phyloP scores from a whole-genome alignment of 2,888 invertebrate genomes.

The Drosophila tanythrix region DNA sequence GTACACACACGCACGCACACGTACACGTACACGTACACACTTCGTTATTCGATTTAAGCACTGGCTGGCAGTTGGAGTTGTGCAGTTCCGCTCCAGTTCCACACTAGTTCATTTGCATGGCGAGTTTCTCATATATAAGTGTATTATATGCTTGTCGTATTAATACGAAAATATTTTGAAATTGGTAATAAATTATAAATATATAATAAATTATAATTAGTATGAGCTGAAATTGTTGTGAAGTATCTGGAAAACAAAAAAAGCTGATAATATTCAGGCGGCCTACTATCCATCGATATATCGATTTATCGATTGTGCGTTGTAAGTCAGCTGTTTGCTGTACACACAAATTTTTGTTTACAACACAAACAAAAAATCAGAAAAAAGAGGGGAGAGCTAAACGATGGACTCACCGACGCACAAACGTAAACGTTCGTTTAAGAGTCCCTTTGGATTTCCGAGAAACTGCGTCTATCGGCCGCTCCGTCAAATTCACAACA shows the following conservation, averaged over 20 bases:
- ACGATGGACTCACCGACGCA: constrained; percentile 21
- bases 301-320: constrained; percentile 8
- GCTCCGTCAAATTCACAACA: constrained; percentile 63
- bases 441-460: constrained; percentile 53
- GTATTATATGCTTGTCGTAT: background rate
- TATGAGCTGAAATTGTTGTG: background rate
- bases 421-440: constrained; percentile 52
- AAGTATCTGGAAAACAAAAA: background rate
- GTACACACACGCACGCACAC: background rate
- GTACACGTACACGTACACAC: constrained; percentile 18
- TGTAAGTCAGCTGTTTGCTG: constrained; percentile 4
- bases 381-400: background rate
- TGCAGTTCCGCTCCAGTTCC: constrained; percentile 4
- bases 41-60: background rate
- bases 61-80: constrained; percentile 7
- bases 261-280: background rate
- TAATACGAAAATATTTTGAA: background rate
- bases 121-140: background rate
- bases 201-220: no score
- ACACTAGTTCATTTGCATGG: background rate
- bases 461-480: constrained; percentile 66
- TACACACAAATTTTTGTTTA: background rate
- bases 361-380: constrained; percentile 13
- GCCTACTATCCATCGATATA: background rate
- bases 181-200: background rate